Base-by-base conservation (phyloP, 2,797 vertebrate genomes). In the Ctenopoma kingsleyae region DNA sequence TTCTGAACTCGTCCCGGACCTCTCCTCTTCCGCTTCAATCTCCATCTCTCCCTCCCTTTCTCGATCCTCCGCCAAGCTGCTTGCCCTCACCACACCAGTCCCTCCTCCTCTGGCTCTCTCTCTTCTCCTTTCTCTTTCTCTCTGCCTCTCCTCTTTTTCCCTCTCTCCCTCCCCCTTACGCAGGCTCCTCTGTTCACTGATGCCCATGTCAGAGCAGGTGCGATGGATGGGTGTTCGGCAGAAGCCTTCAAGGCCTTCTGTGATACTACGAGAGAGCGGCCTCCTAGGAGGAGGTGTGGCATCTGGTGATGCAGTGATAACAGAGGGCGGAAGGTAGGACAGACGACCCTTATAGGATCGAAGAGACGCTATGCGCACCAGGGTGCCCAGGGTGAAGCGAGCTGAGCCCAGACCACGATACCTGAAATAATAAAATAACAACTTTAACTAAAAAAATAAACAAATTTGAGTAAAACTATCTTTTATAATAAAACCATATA, bases 321-420 rank as follows among this genome's bases (percentile, higher is more conserved):
- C 81, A 8, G 93, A 93, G 1, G 97, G 95, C 0, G 96, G 97
- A 52, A 97, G 89, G 87, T 94, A 98, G 55, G 97, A 97, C 70
- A 98, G 93, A 6, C 96, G 96, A 10, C 96, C 97, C 3, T 95
- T 96, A 89, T 98, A 98, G 36, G 95, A 97, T 48, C 96, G 95
- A 10, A 98, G 90, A 1, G 96, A 94, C 30, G 96, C 96, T 3
- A 98, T 93, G 48, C 97, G 94, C 44, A 97, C 93, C 59, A 96
- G 87, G 0, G 96, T 96, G 40, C 96, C 96, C 58, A 98, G 74
- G 0, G 97, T 97, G 87, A 98, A 98, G 35, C 97, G 96, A 32
- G 95, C 96, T 0, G 96, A 95, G 13, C 97, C 97, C 75, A 97
- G 81, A 56, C 95, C 96, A 8, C 97, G 93, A 87, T 96, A 97